A percentile compares a stretch with the other conserved stretches of the same genome.
These are phyloP conservation scores for Penaeus japonicus DNA, from an alignment of 1,140 invertebrate genomes.

Conservation along the genomic window DNA sequence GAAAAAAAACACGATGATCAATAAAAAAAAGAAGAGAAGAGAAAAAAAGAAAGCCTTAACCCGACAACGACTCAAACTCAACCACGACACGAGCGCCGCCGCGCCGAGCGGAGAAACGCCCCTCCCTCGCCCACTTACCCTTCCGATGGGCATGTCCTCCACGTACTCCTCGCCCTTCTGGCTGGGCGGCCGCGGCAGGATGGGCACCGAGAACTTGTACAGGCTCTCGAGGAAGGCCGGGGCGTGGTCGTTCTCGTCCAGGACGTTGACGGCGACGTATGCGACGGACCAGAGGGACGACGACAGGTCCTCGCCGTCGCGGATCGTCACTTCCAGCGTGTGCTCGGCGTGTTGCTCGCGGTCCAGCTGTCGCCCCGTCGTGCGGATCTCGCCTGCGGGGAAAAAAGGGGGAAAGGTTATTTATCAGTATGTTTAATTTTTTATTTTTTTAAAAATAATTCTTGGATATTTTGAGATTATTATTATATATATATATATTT, in stretches of 20 bases:
- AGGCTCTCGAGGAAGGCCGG: slow-evolving; percentile 83
- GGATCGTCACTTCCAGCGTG: slow-evolving; percentile 80
- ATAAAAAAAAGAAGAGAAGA: too few species aligned
- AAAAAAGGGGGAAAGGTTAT: background rate
- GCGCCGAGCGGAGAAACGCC: too few species aligned
- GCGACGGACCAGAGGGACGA: slow-evolving; percentile 77
- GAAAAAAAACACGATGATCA: too few species aligned
- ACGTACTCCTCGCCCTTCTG: slow-evolving; percentile 3
- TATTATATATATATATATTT: too few species aligned
- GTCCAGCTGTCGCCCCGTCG: slow-evolving; percentile 83
- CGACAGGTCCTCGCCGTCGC: slow-evolving; percentile 78
- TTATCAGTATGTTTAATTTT: too few species aligned
- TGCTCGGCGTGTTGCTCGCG: slow-evolving; percentile 77
- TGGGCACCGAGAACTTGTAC: slow-evolving; percentile 82
- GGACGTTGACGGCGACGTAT: slow-evolving; percentile 80
- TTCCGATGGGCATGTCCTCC: slow-evolving; percentile 33
- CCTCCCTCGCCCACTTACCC: background rate
- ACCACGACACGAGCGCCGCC: too few species aligned
- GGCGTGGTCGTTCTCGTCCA: slow-evolving; percentile 67
- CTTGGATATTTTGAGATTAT: too few species aligned
- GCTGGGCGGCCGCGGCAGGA: slow-evolving; percentile 56
- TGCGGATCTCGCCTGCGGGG: slow-evolving; percentile 79
- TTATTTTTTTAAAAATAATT: too few species aligned
- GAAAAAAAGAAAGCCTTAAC: too few species aligned
- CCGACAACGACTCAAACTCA: too few species aligned